Conservation (phyloP, 2,888 invertebrate genomes). For the Aphodius granarius region DNA sequence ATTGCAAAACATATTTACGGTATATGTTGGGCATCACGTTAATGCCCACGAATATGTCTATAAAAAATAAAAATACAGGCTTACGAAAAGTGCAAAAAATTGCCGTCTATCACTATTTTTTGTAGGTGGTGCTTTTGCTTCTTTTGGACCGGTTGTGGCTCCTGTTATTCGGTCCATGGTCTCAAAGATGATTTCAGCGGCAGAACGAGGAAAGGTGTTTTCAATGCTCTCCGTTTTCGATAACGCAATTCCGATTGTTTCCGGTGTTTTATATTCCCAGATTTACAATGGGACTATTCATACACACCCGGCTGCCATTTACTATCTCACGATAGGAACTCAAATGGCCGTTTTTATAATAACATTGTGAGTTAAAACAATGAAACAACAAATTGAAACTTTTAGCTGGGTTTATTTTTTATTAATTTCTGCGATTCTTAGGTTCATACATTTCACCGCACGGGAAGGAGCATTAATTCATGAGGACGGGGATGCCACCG, state of each 20-base stretch:
- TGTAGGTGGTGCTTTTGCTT: conserved; percentile 73
- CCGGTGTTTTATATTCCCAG: conserved; percentile 72
- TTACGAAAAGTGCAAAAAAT: too few relatives aligned
- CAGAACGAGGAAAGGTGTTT: conserved; percentile 78
- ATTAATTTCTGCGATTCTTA: conserved; percentile 27
- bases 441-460: conserved; percentile 36
- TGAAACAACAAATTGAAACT: too few relatives aligned
- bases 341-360: conserved; percentile 68
- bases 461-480: conserved; percentile 32
- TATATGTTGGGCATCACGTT: too few relatives aligned
- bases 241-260: conserved; percentile 76
- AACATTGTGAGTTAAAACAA: conserved; percentile 64
- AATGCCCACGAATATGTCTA: too few relatives aligned
- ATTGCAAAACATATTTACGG: too few relatives aligned
- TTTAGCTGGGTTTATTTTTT: too few relatives aligned
- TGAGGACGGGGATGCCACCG: conserved; percentile 32
- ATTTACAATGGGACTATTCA: conserved; percentile 70
- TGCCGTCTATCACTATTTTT: too few relatives aligned
- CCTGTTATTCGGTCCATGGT: conserved; percentile 81
- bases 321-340: conserved; percentile 71
- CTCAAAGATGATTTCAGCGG: conserved; percentile 72
- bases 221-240: conserved; percentile 79
- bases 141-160: conserved; percentile 77
- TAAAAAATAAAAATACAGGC: too few relatives aligned
- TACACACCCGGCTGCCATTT: conserved; percentile 64